A percentile compares a stretch with the other conserved stretches of the same genome.
phyloP scores from a whole-genome alignment of 2,888 invertebrate genomes.

The Amitus sp. region DNA sequence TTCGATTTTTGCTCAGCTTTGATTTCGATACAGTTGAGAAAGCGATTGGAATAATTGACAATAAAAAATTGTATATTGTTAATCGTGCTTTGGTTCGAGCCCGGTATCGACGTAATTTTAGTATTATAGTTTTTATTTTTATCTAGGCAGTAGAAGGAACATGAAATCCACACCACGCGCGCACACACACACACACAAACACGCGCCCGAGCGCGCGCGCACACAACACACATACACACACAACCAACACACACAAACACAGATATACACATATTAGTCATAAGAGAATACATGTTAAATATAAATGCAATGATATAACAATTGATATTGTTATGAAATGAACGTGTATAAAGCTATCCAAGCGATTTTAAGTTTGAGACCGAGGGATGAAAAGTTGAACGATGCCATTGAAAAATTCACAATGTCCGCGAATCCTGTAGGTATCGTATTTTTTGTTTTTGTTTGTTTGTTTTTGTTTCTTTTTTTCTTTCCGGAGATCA shows the following conservation, averaged over 20 bases:
- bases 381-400: slow-evolving; percentile 58
- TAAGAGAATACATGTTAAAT: slow-evolving; percentile 65
- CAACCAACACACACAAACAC: too few relatives aligned
- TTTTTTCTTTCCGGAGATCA: slow-evolving; percentile 27
- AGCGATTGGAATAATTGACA: slow-evolving; percentile 3
- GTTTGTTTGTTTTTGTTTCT: slow-evolving; percentile 35
- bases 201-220: too few relatives aligned
- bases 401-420: slow-evolving; percentile 61
- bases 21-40: too few relatives aligned
- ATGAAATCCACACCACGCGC: slow-evolving; percentile 60
- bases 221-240: too few relatives aligned
- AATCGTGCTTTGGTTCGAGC: slow-evolving; percentile 51
- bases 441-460: slow-evolving; percentile 26
- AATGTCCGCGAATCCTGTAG: slow-evolving; percentile 51
- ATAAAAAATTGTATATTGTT: not conserved
- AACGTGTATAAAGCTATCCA: slow-evolving; percentile 65
- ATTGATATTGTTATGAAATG: slow-evolving; percentile 64
- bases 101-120: slow-evolving; percentile 59
- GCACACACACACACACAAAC: too few relatives aligned
- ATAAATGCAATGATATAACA: slow-evolving; percentile 65
- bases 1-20: too few relatives aligned
- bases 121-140: slow-evolving; percentile 63
- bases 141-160: slow-evolving; percentile 59
- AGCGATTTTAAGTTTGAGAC: slow-evolving; percentile 64
- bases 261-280: slow-evolving; percentile 61